Percentiles rank a stretch among this genome's conserved stretches.
These are phyloP conservation scores for Tachina lurida DNA, from an alignment of 2,888 invertebrate species.

Conservation along the genomic window DNA sequence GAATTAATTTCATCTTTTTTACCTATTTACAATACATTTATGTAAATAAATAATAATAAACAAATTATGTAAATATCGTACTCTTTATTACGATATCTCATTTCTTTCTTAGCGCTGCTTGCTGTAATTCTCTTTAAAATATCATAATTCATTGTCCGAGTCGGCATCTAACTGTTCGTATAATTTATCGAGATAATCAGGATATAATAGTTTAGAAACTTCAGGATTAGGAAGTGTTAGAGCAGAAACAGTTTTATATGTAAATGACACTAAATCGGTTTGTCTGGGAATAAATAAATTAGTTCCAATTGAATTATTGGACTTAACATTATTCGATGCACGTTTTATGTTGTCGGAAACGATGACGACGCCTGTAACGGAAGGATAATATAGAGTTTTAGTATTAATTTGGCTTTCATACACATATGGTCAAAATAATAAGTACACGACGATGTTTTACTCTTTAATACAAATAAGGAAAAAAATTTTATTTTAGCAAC, in stretches of 20 bases:
- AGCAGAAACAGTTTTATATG: constrained; percentile 37
- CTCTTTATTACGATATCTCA: neutral
- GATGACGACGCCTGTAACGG: constrained; percentile 70
- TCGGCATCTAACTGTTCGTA: constrained; percentile 76
- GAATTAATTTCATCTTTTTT: too few relatives aligned
- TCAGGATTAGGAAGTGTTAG: neutral
- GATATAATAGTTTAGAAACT: constrained; percentile 20
- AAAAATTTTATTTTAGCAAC: too few relatives aligned
- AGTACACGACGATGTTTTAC: too few relatives aligned
- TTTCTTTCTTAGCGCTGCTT: neutral
- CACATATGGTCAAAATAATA: too few relatives aligned
- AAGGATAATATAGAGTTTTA: constrained; percentile 15
- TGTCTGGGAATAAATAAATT: constrained; percentile 2
- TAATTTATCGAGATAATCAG: constrained; percentile 74
- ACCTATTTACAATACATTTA: too few relatives aligned
- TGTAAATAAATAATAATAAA: too few relatives aligned
- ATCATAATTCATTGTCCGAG: constrained; percentile 74
- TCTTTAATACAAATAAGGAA: too few relatives aligned
- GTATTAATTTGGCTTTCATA: too few relatives aligned
- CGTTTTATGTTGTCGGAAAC: constrained; percentile 37
- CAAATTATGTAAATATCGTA: too few relatives aligned
- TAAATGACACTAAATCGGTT: constrained; percentile 15
- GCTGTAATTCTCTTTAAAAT: constrained; percentile 13
- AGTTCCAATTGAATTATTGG: neutral
- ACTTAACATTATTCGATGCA: neutral